phyloP scores from a whole-genome alignment of 2,797 vertebrate genomes.

The Sebastes cheni region DNA sequence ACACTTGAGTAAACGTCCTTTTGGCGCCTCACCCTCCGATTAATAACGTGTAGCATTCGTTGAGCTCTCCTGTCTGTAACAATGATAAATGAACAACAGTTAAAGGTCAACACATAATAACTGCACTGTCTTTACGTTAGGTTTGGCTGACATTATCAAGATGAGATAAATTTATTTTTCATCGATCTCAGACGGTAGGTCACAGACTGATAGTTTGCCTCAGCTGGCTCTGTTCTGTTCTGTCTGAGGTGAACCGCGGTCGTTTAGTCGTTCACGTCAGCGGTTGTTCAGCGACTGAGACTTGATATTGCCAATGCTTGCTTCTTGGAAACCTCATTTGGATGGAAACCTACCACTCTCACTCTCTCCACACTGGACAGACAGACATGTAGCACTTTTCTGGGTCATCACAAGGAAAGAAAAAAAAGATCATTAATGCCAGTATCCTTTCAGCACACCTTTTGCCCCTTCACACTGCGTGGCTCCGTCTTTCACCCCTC shows the following conservation, averaged over 20 bases:
- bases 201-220: slow-evolving; percentile 32
- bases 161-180: slow-evolving; percentile 58
- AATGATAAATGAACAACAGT: slow-evolving; percentile 65
- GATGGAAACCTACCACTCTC: slow-evolving; percentile 38
- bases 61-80: slow-evolving; percentile 20
- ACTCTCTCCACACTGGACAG: neutral
- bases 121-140: slow-evolving; percentile 60
- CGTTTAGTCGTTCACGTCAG: slow-evolving; percentile 17
- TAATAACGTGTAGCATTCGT: neutral
- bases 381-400: slow-evolving; percentile 25
- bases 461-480: slow-evolving; percentile 38
- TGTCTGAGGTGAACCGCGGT: slow-evolving; percentile 19
- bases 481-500: slow-evolving; percentile 72
- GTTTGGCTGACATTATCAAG: slow-evolving; percentile 68
- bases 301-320: slow-evolving; percentile 22
- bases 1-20: too few relatives aligned
- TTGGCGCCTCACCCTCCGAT: neutral
- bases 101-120: slow-evolving; percentile 76
- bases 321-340: slow-evolving; percentile 28
- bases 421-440: slow-evolving; percentile 8
- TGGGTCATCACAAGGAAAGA: slow-evolving; percentile 28
- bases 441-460: slow-evolving; percentile 30
- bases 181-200: slow-evolving; percentile 67
- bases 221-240: neutral
- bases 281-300: slow-evolving; percentile 23